A percentile compares a stretch with the other conserved stretches of the same genome.
Conservation (phyloP, 1,140 invertebrate species). For the Reticulitermes speratus region DNA sequence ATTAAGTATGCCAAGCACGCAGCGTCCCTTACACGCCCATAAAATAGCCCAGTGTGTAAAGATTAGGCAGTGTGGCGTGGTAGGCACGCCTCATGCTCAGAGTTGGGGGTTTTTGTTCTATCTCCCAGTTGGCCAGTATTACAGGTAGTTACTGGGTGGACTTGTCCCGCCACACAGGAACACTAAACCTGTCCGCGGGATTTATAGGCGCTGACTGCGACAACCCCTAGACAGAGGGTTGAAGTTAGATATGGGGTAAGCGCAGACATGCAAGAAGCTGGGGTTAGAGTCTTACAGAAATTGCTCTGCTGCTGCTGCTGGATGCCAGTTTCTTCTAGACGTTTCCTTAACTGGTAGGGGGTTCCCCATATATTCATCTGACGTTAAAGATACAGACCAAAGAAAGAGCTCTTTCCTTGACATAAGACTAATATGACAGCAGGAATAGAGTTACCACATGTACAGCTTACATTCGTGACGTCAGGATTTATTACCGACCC, state of each 20-base stretch:
- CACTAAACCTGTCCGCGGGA: slow-evolving; percentile 12
- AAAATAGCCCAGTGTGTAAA: too few species aligned
- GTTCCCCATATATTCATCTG: neutral
- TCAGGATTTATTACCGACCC: neutral
- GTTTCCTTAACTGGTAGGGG: neutral
- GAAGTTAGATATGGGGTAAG: neutral
- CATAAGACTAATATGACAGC: neutral
- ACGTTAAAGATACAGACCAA: neutral
- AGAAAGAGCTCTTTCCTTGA: neutral
- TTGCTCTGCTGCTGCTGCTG: neutral
- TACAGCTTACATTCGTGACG: neutral
- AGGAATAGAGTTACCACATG: neutral
- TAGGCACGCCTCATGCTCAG: neutral
- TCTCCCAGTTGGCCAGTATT: slow-evolving; percentile 13
- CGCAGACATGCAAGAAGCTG: slow-evolving; percentile 11
- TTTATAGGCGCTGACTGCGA: slow-evolving; percentile 10
- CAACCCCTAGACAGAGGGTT: slow-evolving; percentile 2
- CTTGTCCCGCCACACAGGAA: neutral
- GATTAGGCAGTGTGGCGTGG: neutral
- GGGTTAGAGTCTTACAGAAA: neutral
- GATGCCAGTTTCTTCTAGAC: neutral
- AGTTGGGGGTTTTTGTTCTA: neutral
- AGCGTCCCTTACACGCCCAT: too few species aligned
- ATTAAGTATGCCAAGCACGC: too few species aligned
- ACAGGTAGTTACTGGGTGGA: slow-evolving; percentile 14